A percentile compares a stretch with the other conserved stretches of the same genome.
Evolutionary conservation across 2,888 invertebrate genomes (phyloP).

Genomic region (Dynastes maya): DNA sequence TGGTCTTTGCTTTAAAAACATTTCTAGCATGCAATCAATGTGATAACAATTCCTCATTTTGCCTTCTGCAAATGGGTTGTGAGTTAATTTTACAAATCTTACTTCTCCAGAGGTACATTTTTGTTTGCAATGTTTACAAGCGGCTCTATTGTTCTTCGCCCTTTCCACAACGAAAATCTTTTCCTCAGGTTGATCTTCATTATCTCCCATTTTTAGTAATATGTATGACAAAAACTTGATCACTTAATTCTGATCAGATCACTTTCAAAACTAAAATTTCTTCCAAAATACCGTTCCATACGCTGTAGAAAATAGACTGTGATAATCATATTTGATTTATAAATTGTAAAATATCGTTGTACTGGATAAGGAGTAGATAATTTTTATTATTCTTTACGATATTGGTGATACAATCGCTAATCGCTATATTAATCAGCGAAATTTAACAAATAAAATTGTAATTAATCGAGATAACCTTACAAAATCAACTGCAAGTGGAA

Average conservation of each 20-base stretch:
- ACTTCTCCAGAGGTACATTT: constrained; percentile 82
- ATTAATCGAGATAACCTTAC: neutral
- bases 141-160: constrained; percentile 86
- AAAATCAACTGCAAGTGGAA: no score
- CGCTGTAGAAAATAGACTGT: neutral
- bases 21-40: constrained; percentile 84
- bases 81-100: constrained; percentile 83
- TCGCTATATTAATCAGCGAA: neutral
- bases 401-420: no score
- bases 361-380: neutral
- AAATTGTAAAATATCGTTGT: neutral
- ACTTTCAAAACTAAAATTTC: neutral
- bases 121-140: constrained; percentile 90
- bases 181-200: constrained; percentile 62
- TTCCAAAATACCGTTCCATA: neutral
- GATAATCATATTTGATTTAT: neutral
- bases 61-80: constrained; percentile 83
- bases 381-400: neutral
- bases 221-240: neutral
- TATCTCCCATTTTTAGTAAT: constrained; percentile 35
- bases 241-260: neutral
- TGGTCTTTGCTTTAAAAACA: constrained; percentile 84
- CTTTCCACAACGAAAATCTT: constrained; percentile 82
- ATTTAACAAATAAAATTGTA: neutral
- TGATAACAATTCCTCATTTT: constrained; percentile 92